Evolutionary conservation across 2,888 invertebrate genomes (phyloP).

Genomic region (Achlya flavicornis): DNA sequence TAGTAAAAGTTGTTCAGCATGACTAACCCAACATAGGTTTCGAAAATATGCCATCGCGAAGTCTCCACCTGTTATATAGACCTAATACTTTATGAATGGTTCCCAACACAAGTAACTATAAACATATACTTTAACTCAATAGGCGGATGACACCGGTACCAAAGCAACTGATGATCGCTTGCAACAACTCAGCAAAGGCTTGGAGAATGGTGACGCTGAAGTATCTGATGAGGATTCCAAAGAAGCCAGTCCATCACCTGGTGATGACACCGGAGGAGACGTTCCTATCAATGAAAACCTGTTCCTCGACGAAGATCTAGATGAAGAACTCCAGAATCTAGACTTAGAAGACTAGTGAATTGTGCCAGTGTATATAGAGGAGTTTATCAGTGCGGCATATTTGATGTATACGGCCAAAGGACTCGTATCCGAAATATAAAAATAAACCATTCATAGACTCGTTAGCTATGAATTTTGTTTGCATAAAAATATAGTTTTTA

Average conservation of each 20-base stretch:
- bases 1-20: no score
- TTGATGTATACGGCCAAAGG: background rate
- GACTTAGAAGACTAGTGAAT: slow-evolving; percentile 86
- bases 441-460: background rate
- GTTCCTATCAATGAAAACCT: slow-evolving; percentile 96
- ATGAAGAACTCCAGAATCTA: slow-evolving; percentile 92
- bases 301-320: slow-evolving; percentile 94
- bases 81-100: no score
- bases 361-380: slow-evolving; percentile 17
- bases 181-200: slow-evolving; percentile 67
- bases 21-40: no score
- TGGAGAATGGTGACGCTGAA: slow-evolving; percentile 49
- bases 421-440: background rate
- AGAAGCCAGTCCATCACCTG: slow-evolving; percentile 11
- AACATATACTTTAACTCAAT: slow-evolving; percentile 15
- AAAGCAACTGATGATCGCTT: slow-evolving; percentile 87
- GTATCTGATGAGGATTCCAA: slow-evolving; percentile 20
- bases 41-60: no score
- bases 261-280: slow-evolving; percentile 80
- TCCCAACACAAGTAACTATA: background rate
- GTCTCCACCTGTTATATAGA: no score
- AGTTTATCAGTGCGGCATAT: slow-evolving; percentile 9
- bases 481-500: slow-evolving; percentile 8
- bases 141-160: slow-evolving; percentile 90
- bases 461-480: background rate